Conservation (phyloP, 2,888 invertebrate species). For the Ichneumoninae sp. region DNA sequence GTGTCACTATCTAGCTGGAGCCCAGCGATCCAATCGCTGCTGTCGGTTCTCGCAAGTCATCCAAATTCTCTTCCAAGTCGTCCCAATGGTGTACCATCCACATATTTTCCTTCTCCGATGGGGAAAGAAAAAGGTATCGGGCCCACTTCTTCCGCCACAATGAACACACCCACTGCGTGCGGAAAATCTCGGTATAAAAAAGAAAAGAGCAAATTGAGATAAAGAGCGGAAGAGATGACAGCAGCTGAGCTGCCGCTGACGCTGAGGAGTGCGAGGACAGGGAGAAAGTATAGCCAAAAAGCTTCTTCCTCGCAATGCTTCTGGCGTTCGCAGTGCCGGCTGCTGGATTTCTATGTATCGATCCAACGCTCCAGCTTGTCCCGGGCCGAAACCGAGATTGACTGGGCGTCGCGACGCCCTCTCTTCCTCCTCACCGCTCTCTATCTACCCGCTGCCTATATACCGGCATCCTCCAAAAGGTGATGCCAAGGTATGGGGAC, state of each 20-base stretch:
- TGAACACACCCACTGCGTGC: background rate
- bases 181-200: background rate
- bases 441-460: slow-evolving; percentile 49
- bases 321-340: slow-evolving; percentile 46
- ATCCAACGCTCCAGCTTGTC: slow-evolving; percentile 66
- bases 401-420: slow-evolving; percentile 66
- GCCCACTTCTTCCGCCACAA: background rate
- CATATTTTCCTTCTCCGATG: background rate
- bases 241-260: slow-evolving; percentile 30
- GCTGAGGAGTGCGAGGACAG: slow-evolving; percentile 27
- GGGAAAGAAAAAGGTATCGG: background rate
- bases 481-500: slow-evolving; percentile 23
- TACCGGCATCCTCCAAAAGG: slow-evolving; percentile 5
- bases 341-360: slow-evolving; percentile 67
- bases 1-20: too few relatives aligned
- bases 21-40: background rate
- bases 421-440: slow-evolving; percentile 57
- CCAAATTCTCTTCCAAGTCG: background rate
- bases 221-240: slow-evolving; percentile 42
- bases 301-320: slow-evolving; percentile 54
- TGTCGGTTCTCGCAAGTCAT: background rate
- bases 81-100: background rate
- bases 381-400: slow-evolving; percentile 69
- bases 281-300: slow-evolving; percentile 40
- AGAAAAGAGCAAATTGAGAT: slow-evolving; percentile 26